phyloP scores from a whole-genome alignment of 2,797 vertebrate genomes.

The Hapalemur alaotrensis region DNA sequence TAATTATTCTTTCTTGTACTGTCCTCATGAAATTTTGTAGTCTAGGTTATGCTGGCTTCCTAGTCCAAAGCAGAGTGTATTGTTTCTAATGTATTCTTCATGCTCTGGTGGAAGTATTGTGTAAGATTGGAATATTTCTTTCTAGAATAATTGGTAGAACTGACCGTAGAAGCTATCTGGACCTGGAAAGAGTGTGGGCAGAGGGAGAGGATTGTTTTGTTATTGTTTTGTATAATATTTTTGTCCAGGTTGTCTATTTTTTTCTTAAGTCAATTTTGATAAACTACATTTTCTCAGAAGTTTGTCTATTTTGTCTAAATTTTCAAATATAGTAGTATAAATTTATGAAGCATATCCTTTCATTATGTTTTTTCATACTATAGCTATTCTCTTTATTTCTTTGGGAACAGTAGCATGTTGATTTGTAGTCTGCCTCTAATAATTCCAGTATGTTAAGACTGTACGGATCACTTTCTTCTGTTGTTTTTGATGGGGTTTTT shows the following conservation, averaged over 20 bases:
- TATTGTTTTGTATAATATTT: neutral
- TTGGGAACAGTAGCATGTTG: neutral
- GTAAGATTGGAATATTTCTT: neutral
- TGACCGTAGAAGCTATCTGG: neutral
- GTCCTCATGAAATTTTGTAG: neutral
- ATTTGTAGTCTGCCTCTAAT: neutral
- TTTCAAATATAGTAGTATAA: neutral
- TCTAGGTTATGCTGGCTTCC: neutral
- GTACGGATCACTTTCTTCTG: neutral
- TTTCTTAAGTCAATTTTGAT: constrained; percentile 25
- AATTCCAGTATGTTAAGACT: neutral
- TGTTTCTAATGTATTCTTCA: neutral
- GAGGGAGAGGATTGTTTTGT: neutral
- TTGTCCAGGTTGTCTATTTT: neutral
- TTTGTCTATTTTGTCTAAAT: neutral
- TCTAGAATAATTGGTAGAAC: neutral
- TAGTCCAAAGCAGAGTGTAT: neutral
- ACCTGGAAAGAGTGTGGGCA: neutral
- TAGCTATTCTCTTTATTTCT: neutral
- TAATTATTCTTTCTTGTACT: neutral
- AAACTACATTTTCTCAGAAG: neutral
- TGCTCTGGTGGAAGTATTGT: neutral
- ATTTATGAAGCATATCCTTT: neutral
- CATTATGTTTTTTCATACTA: neutral
- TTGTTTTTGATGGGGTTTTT: neutral